Evolutionary conservation across 2,888 invertebrate genomes (phyloP), one percentile per base, ranked within the genome.

Genomic region (Hypena proboscidalis): DNA sequence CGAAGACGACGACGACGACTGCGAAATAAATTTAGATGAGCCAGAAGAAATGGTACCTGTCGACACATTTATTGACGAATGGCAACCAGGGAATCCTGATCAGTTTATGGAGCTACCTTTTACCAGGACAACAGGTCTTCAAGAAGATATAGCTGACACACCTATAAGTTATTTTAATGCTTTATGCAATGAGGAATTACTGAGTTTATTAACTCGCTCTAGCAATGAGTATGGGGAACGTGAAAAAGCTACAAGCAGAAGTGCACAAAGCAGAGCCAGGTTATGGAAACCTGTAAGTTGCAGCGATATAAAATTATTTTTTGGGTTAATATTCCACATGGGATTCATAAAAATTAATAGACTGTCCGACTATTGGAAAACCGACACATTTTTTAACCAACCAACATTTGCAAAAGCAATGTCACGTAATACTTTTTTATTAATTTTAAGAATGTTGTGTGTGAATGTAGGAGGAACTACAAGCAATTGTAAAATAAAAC

Each of bases 81-180:
- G 43, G 39, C 14, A 17, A 11, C 43, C 43, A n/a, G n/a, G n/a
- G n/a, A n/a, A n/a, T n/a, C n/a, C n/a, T n/a, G n/a, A n/a, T n/a
- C n/a, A n/a, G n/a, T n/a, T n/a, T n/a, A n/a, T n/a, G n/a, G n/a
- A n/a, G n/a, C n/a, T n/a, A n/a, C n/a, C n/a, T n/a, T n/a, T n/a
- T n/a, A n/a, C n/a, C n/a, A n/a, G n/a, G 49, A 25, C 39, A 20
- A 35, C 49, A 21, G 49, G 53, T 21, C 53, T 49, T 14, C 42
- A 54, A 43, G 42, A 49, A 49, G 34, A 49, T 42, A 37, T 49
- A 14, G 53, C 22, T 33, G 46, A 50, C 37, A 29, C 31, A 31
- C 46, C 54, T 11, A 54, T 49, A 30, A 14, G 29, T n/a, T 54
- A 54, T 39, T 54, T 49, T 35, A 36, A 54, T 33, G 38, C 54